These are phyloP conservation scores for Cryptoleucopteryx plumbea DNA, from an alignment of 2,113 vertebrate species.

Conservation along the genomic window DNA sequence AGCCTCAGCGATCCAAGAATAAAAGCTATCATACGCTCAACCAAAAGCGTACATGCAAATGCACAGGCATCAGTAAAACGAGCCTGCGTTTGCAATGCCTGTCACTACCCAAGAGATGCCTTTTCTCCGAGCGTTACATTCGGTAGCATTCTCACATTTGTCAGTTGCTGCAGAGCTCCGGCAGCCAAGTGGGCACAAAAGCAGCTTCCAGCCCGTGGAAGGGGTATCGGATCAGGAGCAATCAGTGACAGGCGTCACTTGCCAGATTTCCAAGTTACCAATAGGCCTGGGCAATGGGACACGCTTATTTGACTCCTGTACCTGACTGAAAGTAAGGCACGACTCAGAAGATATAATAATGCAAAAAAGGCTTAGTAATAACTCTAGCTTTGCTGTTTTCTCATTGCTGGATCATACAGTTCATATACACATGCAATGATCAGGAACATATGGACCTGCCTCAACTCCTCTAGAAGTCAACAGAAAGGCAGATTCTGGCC, in stretches of 20 bases:
- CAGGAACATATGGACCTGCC: background rate
- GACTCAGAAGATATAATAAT: background rate
- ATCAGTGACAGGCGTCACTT: background rate
- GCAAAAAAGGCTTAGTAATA: background rate
- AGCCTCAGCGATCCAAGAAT: background rate
- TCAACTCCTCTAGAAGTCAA: background rate
- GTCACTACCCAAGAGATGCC: background rate
- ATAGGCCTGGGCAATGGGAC: background rate
- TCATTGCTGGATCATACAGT: background rate
- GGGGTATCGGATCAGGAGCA: constrained; percentile 5
- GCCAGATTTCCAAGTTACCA: background rate
- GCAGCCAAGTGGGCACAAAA: background rate
- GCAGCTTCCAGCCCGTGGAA: constrained; percentile 27
- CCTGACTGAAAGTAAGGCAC: background rate
- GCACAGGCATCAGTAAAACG: background rate
- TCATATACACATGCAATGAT: background rate
- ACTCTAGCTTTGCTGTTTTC: background rate
- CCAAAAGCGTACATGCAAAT: background rate
- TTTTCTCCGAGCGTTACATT: background rate
- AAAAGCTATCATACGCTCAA: background rate
- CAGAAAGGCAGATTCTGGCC: background rate
- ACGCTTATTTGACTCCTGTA: background rate
- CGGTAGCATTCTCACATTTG: background rate
- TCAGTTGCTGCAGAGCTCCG: background rate
- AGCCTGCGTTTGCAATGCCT: background rate